A percentile compares a stretch with the other conserved stretches of the same genome.
Conservation (phyloP, 2,113 vertebrate genomes). For the Elephantulus edwardii region DNA sequence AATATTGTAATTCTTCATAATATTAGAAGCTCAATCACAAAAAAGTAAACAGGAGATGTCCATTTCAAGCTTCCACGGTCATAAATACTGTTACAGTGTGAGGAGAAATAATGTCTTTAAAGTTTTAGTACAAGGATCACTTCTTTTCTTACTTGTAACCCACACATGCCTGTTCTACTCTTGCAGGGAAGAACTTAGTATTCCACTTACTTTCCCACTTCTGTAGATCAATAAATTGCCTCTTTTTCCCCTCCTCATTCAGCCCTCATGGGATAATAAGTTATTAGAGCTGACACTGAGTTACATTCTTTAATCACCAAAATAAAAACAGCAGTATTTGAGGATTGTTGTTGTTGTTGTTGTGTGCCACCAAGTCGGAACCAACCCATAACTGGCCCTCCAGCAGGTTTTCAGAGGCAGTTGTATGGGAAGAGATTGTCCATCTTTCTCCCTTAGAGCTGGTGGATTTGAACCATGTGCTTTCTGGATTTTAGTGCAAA, state of each 20-base stretch:
- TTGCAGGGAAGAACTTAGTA: constrained; percentile 40
- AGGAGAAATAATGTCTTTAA: constrained; percentile 36
- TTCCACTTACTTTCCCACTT: constrained; percentile 19
- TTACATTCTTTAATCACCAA: neutral
- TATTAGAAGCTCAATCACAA: constrained; percentile 42
- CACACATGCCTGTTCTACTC: neutral
- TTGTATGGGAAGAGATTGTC: too few relatives aligned
- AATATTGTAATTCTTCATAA: constrained; percentile 45
- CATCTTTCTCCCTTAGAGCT: too few relatives aligned
- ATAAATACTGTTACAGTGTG: neutral
- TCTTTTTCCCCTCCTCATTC: constrained; percentile 7
- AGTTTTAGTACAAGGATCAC: constrained; percentile 41
- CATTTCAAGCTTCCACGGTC: constrained; percentile 35
- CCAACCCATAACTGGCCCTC: too few relatives aligned
- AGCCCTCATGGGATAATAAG: neutral
- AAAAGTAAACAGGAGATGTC: constrained; percentile 53
- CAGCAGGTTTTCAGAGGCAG: too few relatives aligned
- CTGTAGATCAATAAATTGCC: neutral
- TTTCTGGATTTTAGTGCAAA: neutral
- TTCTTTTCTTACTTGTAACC: constrained; percentile 5
- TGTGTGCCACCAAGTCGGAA: too few relatives aligned
- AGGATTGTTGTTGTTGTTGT: too few relatives aligned
- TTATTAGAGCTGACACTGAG: constrained; percentile 28
- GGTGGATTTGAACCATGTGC: too few relatives aligned
- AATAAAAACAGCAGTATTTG: constrained; percentile 20